A percentile compares a stretch with the other conserved stretches of the same genome.
Evolutionary conservation across 2,888 invertebrate genomes (phyloP).

Genomic region (Masnerella sp.): DNA sequence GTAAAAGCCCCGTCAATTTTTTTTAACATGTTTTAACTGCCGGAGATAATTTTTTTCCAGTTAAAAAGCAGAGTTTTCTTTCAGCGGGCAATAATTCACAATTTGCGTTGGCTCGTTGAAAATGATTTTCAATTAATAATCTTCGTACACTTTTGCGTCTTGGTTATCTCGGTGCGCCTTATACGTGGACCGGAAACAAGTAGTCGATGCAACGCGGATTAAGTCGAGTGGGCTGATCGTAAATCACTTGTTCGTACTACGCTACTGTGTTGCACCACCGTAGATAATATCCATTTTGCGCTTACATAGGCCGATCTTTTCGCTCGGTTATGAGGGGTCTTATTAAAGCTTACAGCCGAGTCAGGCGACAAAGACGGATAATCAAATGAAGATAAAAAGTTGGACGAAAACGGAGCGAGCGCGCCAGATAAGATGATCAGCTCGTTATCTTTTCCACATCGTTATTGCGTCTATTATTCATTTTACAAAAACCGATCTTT

Average conservation of each 20-base stretch:
- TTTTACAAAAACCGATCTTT: too few species aligned
- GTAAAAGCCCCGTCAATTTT: too few species aligned
- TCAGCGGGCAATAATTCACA: too few species aligned
- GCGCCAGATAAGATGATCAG: constrained; percentile 16
- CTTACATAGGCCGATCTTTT: constrained; percentile 38
- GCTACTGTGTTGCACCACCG: constrained; percentile 18
- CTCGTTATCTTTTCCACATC: too few species aligned
- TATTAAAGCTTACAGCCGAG: constrained; percentile 22
- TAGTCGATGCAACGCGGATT: constrained; percentile 41
- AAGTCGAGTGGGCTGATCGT: constrained; percentile 44
- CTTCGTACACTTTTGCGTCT: neutral
- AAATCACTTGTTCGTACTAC: constrained; percentile 28
- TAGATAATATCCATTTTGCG: constrained; percentile 45
- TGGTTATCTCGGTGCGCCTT: constrained; percentile 1
- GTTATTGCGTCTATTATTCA: too few species aligned
- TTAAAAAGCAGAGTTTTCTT: too few species aligned
- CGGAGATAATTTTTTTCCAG: too few species aligned
- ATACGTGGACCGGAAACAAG: constrained; percentile 33
- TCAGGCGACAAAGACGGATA: constrained; percentile 4
- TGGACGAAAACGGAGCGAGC: neutral
- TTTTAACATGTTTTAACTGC: too few species aligned
- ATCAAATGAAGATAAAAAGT: constrained; percentile 21
- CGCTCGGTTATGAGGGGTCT: constrained; percentile 27
- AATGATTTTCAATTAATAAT: too few species aligned
- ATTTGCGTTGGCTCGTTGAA: too few species aligned